Conservation (phyloP, 2,888 invertebrate species). For the Meta bourneti region DNA sequence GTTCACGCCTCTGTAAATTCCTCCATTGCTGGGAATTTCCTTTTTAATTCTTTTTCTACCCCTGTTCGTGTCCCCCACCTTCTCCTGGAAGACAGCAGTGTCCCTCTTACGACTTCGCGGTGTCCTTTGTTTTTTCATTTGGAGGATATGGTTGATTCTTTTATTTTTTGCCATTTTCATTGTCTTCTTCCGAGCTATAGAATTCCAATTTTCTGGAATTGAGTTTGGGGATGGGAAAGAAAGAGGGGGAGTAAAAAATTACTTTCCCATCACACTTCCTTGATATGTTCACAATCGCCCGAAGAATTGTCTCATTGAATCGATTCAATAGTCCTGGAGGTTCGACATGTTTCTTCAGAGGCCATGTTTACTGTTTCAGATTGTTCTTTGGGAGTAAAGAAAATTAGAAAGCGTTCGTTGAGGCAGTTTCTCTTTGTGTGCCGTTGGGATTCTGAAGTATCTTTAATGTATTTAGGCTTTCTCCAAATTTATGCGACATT, state of each 20-base stretch:
- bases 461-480: no score
- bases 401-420: background rate
- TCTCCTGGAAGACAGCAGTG: background rate
- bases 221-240: constrained; percentile 4
- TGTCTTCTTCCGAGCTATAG: constrained; percentile 13
- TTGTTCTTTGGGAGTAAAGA: background rate
- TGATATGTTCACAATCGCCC: background rate
- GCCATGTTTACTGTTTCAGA: background rate
- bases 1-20: constrained; percentile 70
- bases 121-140: constrained; percentile 40
- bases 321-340: background rate
- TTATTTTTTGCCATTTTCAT: constrained; percentile 5
- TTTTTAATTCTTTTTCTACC: constrained; percentile 63
- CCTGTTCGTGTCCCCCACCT: background rate
- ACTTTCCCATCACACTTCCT: background rate
- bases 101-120: background rate
- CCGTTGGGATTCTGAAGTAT: no score
- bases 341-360: background rate
- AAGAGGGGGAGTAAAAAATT: background rate
- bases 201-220: constrained; percentile 53
- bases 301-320: background rate
- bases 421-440: background rate
- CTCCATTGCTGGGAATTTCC: constrained; percentile 53
- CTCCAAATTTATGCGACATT: no score
- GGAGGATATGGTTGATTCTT: constrained; percentile 38